Evolutionary conservation across 2,113 vertebrate species (phyloP).

Genomic region (Hippoglossus stenolepis): DNA sequence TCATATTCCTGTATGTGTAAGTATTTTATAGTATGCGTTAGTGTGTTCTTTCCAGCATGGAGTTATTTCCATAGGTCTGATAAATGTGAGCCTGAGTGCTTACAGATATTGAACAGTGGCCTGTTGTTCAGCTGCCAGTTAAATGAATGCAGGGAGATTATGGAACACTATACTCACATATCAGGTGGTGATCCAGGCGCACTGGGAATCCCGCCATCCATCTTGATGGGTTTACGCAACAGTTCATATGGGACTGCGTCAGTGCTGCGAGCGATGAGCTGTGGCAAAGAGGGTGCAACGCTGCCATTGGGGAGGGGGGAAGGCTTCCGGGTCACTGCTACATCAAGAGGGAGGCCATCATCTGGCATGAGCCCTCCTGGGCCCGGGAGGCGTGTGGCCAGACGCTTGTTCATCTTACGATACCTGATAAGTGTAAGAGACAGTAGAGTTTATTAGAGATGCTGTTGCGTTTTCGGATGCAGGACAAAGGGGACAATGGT

Average conservation of each 20-base stretch:
- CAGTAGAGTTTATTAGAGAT: not conserved
- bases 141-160: not conserved
- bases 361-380: conserved; percentile 88
- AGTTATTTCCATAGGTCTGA: not conserved
- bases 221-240: conserved; percentile 89
- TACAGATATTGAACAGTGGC: not conserved
- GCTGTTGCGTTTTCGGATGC: not conserved
- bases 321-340: conserved; percentile 86
- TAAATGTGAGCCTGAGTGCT: too few relatives aligned
- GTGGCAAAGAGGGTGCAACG: conserved; percentile 83
- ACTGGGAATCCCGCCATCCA: conserved; percentile 90
- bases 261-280: conserved; percentile 92
- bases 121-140: too few relatives aligned
- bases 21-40: not conserved
- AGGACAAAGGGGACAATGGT: not conserved
- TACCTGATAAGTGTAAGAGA: conserved; percentile 82
- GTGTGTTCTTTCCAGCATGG: not conserved
- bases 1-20: not conserved
- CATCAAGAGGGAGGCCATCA: conserved; percentile 87
- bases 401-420: conserved; percentile 98
- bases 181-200: conserved; percentile 95
- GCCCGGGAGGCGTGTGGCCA: conserved; percentile 90
- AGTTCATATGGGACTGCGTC: conserved; percentile 88
- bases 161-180: conserved; percentile 80
- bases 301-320: conserved; percentile 92